phyloP scores from a whole-genome alignment of 2,888 invertebrate species.

The Thyatira batis region DNA sequence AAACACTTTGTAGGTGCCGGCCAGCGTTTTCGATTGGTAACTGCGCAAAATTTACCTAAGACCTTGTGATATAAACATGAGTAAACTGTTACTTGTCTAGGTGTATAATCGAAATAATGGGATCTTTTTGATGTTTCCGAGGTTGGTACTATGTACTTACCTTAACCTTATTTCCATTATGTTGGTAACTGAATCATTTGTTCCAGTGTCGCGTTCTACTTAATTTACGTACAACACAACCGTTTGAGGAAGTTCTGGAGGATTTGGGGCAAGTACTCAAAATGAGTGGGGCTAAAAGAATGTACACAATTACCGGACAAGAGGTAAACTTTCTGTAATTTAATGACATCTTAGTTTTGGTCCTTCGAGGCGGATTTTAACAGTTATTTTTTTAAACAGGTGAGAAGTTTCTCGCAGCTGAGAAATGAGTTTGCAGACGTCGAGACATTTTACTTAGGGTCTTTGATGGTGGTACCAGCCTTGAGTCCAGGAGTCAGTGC shows the following conservation, averaged over 20 bases:
- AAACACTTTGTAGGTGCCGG: conserved; percentile 37
- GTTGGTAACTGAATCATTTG: conserved; percentile 8
- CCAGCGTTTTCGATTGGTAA: conserved; percentile 39
- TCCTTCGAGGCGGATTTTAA: background rate
- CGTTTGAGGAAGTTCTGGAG: conserved; percentile 96
- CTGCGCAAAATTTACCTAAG: conserved; percentile 36
- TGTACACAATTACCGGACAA: conserved; percentile 95
- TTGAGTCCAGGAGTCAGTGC: conserved; percentile 69
- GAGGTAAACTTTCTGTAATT: conserved; percentile 84
- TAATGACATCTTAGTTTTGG: background rate
- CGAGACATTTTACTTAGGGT: conserved; percentile 93
- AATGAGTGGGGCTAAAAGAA: conserved; percentile 94
- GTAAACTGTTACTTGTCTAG: background rate
- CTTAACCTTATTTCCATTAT: too few relatives aligned
- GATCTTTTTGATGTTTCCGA: background rate
- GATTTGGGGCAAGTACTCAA: conserved; percentile 96
- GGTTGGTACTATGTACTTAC: background rate
- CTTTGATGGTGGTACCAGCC: conserved; percentile 64
- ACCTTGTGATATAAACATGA: conserved; percentile 20
- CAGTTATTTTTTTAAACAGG: conserved; percentile 71
- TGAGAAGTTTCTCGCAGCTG: conserved; percentile 95
- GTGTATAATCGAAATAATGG: background rate
- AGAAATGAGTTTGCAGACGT: conserved; percentile 95
- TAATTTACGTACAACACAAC: conserved; percentile 95
- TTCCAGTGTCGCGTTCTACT: conserved; percentile 93